Evolutionary conservation across 2,113 vertebrate genomes (phyloP), one percentile per base, ranked within the genome.

Genomic region (Morone chrysops): DNA sequence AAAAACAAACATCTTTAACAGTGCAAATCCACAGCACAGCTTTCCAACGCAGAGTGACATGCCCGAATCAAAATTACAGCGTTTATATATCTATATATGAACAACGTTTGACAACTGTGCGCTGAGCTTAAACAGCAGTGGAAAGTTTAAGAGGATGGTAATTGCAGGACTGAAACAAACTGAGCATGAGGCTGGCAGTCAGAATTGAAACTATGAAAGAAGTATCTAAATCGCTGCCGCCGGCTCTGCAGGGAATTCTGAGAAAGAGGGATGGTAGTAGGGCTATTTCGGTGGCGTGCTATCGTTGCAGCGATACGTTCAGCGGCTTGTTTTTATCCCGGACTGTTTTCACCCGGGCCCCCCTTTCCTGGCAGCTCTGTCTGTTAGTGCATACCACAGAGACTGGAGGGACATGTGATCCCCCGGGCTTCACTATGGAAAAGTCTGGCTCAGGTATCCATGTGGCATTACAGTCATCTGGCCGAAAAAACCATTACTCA

Each of bases 401-500:
- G 73, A 86, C 80, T 62, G 75, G 54, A 71, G 62, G 69, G 81
- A 90, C 87, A 92, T 86, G 84, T 71, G 91, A 88, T 85, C 73
- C 75, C 72, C 5, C 0, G 10, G 71, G 63, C 48, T 85, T 83
- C 25, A 47, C 87, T 54, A 38, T 77, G 78, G 86, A 92, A 91
- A 87, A 69, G 63, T 82, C 61, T 43, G 87, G 81, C 81, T 93
- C 90, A 87, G 84, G 78, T 88, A 62, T 91, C 89, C 73, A 72
- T 83, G 79, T 71, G 81, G 88, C 66, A 90, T 92, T 77, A 70
- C 87, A 87, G 82, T 92, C 75, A 89, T 89, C 82, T 75, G 82
- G 72, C 74, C 56, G 40, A 75, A 91, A 31, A 90, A 92, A 92
- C 69, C 89, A 91, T 91, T 89, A 91, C 87, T 88, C 89, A 87